Evolutionary conservation across 2,113 vertebrate species (phyloP).

Genomic region (Tragelaphus buxtoni): DNA sequence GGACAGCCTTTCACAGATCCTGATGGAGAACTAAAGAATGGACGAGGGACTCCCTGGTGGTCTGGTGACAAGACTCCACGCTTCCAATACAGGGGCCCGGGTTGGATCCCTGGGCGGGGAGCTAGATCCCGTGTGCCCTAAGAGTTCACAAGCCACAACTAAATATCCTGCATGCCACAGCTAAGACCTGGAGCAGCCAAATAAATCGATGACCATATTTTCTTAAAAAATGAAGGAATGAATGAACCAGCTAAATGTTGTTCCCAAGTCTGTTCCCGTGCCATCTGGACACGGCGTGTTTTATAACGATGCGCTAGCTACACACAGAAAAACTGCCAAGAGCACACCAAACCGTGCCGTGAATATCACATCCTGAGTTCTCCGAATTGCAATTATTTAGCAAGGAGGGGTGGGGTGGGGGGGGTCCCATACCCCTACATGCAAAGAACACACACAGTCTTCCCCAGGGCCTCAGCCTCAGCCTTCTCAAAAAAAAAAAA

Average conservation of each 20-base stretch:
- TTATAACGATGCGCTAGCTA: not conserved
- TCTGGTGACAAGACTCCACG: not conserved
- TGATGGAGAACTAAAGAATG: not conserved
- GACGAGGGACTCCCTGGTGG: not conserved
- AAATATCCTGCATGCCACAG: no score
- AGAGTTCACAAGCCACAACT: not conserved
- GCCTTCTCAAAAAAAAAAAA: not conserved
- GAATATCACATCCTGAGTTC: no score
- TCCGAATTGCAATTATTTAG: not conserved
- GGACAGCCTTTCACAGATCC: not conserved
- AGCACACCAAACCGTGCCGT: fast-evolving
- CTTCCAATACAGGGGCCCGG: not conserved
- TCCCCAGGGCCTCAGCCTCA: not conserved
- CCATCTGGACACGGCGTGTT: fast-evolving
- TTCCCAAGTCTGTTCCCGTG: not conserved
- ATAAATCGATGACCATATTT: not conserved
- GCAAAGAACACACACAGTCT: fast-evolving
- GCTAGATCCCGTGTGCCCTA: not conserved
- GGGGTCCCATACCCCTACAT: fast-evolving
- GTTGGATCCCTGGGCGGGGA: not conserved
- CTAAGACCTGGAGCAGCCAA: not conserved
- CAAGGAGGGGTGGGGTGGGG: not conserved
- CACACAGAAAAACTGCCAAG: fast-evolving
- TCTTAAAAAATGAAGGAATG: not conserved
- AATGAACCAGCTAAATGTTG: not conserved